Percentiles rank a stretch among this genome's conserved stretches.
Conservation (phyloP, 1,140 invertebrate species). For the Drosophila murphyi region DNA sequence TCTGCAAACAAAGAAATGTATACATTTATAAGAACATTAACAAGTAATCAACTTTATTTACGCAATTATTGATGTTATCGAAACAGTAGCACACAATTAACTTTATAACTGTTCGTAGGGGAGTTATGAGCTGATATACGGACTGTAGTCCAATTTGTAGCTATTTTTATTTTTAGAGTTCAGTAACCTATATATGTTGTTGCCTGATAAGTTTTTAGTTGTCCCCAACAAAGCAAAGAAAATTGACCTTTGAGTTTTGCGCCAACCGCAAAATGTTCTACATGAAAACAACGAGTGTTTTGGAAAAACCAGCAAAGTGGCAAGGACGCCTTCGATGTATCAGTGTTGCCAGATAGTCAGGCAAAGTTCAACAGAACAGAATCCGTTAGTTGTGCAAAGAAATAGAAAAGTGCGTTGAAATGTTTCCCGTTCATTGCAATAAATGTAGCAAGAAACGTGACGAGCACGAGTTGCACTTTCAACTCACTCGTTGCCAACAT, state of each 20-base stretch:
- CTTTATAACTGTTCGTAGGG: conserved; percentile 25
- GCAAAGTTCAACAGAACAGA: neutral
- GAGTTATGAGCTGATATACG: conserved; percentile 29
- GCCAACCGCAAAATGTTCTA: neutral
- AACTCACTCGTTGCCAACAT: conserved; percentile 55
- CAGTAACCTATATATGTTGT: conserved; percentile 45
- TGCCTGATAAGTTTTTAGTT: conserved; percentile 66
- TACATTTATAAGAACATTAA: neutral
- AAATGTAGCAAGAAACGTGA: conserved; percentile 30
- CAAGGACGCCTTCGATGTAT: conserved; percentile 5
- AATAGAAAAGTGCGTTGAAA: conserved; percentile 3
- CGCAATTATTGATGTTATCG: conserved; percentile 13
- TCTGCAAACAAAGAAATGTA: conserved; percentile 60
- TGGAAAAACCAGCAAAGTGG: neutral
- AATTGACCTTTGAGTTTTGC: conserved; percentile 42
- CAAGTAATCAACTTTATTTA: neutral
- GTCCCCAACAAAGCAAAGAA: conserved; percentile 52
- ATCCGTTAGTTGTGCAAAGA: conserved; percentile 11
- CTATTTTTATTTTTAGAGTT: conserved; percentile 40
- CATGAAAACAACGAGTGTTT: neutral
- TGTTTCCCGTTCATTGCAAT: conserved; percentile 60
- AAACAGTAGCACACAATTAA: conserved; percentile 58
- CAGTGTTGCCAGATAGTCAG: conserved; percentile 9
- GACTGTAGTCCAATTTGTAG: conserved; percentile 62
- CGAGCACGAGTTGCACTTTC: conserved; percentile 7